phyloP scores from a whole-genome alignment of 92 coral and sea anemone genomes.

The Heliopora coerulea region DNA sequence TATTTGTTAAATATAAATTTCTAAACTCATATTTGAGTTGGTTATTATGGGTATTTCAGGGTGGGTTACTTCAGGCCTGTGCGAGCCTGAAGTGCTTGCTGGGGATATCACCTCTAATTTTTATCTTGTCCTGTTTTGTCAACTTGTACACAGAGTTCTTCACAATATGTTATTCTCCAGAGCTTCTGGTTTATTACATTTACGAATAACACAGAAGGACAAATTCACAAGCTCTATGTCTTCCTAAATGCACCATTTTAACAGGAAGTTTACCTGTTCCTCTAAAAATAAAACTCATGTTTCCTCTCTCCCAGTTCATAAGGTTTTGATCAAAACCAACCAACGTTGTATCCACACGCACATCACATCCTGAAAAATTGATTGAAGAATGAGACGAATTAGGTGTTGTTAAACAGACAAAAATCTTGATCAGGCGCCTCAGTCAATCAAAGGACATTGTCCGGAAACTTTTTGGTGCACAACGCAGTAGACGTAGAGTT shows the following conservation, averaged over 20 bases:
- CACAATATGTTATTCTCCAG: not conserved
- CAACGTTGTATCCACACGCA: constrained; percentile 91
- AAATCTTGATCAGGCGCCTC: too few relatives aligned
- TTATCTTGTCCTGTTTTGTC: too few relatives aligned
- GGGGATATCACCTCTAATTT: too few relatives aligned
- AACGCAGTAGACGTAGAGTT: too few relatives aligned
- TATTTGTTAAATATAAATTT: too few relatives aligned
- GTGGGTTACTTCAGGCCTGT: too few relatives aligned
- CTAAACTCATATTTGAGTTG: too few relatives aligned
- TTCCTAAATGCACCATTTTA: not conserved
- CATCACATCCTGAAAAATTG: constrained; percentile 67
- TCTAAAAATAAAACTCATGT: constrained; percentile 85
- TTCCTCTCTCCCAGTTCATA: constrained; percentile 92
- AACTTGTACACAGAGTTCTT: not conserved
- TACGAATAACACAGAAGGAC: not conserved
- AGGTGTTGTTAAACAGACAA: too few relatives aligned
- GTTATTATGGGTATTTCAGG: too few relatives aligned
- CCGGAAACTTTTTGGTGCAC: not conserved
- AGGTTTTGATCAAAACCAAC: constrained; percentile 95
- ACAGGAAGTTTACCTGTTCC: constrained; percentile 68
- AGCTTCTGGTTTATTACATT: not conserved
- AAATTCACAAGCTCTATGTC: too few relatives aligned
- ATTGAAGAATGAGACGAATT: too few relatives aligned
- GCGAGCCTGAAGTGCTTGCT: too few relatives aligned
- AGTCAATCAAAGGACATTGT: not conserved